Evolutionary conservation across 2,797 vertebrate genomes (phyloP), one percentile per base, ranked within the genome.

Genomic region (Lycodopsis pacificus): DNA sequence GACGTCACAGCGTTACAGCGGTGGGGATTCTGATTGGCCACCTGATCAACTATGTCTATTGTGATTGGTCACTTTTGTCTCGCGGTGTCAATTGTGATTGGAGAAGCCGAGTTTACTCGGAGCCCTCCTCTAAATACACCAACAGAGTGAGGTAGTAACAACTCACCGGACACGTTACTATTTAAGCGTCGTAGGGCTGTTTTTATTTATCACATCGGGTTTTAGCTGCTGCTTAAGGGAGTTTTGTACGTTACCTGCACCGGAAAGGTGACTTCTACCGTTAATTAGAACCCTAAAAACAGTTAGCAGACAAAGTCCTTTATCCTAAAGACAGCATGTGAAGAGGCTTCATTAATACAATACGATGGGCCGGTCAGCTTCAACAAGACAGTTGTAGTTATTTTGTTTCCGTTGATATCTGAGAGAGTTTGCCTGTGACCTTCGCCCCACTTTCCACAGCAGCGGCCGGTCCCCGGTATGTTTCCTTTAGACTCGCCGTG

Each of bases 401-500:
- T 46, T 56, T 36, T 42, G 4, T n/a, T 34, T 22, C 11, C 2
- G 7, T 34, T 70, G 0, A 3, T 58, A 25, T 65, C 17, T 48
- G 14, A 13, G 42, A 13, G 42, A 14, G 61, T 49, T 2, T 46
- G 11, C 15, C 6, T 1, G 27, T 5, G 15, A 15, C 9, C 19
- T 70, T 42, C 30, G 17, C 46, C 10, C 32, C 14, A 36, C 14
- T 54, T 27, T 32, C 4, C 62, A 2, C 1, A 4, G 62, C 48
- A 2, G 9, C 25, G 64, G 58, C 70, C 71, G 11, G 74, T 56
- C 49, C 3, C 48, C 83, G 78, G 46, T 1, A 99, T 99, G 98
- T 98, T 99, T 83, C 97, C 97, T 15, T 79, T 86, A 76, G 97
- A 97, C 87, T 93, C 96, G 49, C 92, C 96, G 7, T 99, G 98